These are phyloP conservation scores for Phyllotreta striolata DNA, from an alignment of 2,888 invertebrate genomes.

Conservation along the genomic window DNA sequence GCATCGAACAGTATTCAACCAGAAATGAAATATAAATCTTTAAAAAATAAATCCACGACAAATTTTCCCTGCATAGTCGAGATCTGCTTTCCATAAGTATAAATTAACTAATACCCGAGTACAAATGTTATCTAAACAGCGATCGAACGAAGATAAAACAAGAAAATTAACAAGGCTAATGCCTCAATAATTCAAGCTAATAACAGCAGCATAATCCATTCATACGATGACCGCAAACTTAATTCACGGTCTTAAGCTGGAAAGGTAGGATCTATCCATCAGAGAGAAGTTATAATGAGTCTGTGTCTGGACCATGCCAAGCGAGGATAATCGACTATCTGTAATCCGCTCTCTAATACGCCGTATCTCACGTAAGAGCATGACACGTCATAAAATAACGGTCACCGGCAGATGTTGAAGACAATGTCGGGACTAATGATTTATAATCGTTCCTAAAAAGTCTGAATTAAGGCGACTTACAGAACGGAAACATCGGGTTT, in stretches of 20 bases:
- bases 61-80: too few species aligned
- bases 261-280: constrained; percentile 41
- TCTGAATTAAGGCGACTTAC: constrained; percentile 47
- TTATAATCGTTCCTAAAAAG: constrained; percentile 45
- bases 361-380: constrained; percentile 45
- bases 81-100: not conserved
- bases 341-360: constrained; percentile 45
- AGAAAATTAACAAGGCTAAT: constrained; percentile 28
- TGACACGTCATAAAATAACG: constrained; percentile 45
- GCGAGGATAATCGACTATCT: constrained; percentile 44
- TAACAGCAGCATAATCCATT: constrained; percentile 38
- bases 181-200: constrained; percentile 44
- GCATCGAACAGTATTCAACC: not conserved
- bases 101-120: not conserved
- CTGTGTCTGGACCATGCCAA: constrained; percentile 43
- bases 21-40: too few species aligned
- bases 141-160: constrained; percentile 1
- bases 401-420: constrained; percentile 42
- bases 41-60: too few species aligned
- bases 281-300: constrained; percentile 46
- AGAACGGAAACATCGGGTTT: constrained; percentile 14
- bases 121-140: constrained; percentile 1
- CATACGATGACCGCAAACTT: constrained; percentile 33
- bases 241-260: constrained; percentile 27
- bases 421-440: constrained; percentile 44